Conservation (phyloP, 1,140 invertebrate genomes). For the Dendroctonus ponderosae region DNA sequence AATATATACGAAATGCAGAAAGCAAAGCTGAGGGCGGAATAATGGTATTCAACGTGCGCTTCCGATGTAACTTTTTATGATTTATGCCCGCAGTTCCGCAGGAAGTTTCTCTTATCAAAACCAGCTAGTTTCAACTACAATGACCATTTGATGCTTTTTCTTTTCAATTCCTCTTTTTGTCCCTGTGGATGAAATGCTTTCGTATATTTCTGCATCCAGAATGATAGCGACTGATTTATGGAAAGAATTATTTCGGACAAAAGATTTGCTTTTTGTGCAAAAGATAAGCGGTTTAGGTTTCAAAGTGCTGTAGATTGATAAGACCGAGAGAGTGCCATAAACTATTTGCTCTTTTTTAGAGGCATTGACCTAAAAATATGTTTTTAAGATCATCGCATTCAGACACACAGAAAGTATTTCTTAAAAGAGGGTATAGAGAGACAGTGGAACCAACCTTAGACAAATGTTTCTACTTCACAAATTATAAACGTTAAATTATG, state of each 20-base stretch:
- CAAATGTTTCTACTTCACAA: no score
- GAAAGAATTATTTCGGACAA: constrained; percentile 29
- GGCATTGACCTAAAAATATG: no score
- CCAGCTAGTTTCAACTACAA: constrained; percentile 37
- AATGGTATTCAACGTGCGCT: constrained; percentile 36
- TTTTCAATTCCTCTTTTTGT: constrained; percentile 37
- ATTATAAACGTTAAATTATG: no score
- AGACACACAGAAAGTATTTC: no score
- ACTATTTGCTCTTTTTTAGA: no score
- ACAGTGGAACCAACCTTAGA: no score
- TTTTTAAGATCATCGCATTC: no score
- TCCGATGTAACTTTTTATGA: constrained; percentile 36
- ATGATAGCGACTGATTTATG: constrained; percentile 37
- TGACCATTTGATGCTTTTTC: constrained; percentile 38
- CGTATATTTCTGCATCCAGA: constrained; percentile 34
- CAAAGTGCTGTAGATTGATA: constrained; percentile 3
- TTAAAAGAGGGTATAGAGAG: no score
- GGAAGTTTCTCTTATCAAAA: constrained; percentile 37
- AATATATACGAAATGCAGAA: constrained; percentile 27
- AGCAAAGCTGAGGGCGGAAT: constrained; percentile 27
- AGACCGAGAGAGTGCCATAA: no score
- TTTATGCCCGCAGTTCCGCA: constrained; percentile 32
- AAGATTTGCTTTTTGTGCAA: constrained; percentile 18
- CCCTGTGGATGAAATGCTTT: constrained; percentile 24
- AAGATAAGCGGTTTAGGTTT: constrained; percentile 17